phyloP scores from a whole-genome alignment of 2,888 invertebrate species.

The Branchipolynoe longqiensis region DNA sequence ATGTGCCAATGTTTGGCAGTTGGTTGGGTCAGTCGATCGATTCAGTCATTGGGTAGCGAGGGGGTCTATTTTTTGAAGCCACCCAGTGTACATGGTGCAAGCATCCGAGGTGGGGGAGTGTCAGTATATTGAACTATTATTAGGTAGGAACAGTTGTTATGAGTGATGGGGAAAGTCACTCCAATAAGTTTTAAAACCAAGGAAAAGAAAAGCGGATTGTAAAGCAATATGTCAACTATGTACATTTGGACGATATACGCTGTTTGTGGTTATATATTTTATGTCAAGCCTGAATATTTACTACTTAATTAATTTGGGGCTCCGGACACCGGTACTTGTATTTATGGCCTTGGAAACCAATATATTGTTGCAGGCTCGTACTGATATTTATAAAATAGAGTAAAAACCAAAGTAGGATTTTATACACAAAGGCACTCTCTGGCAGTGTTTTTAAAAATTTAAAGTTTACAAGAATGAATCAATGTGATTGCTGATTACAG shows the following conservation, averaged over 20 bases:
- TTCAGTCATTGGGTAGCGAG: slow-evolving; percentile 41
- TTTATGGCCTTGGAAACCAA: slow-evolving; percentile 58
- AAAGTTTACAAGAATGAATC: slow-evolving; percentile 53
- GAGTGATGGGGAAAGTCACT: slow-evolving; percentile 43
- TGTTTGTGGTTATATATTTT: slow-evolving; percentile 62
- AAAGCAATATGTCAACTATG: slow-evolving; percentile 58
- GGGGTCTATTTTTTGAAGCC: slow-evolving; percentile 53
- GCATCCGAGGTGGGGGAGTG: neutral
- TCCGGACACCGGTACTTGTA: slow-evolving; percentile 54
- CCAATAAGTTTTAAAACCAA: slow-evolving; percentile 55
- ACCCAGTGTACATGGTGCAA: neutral
- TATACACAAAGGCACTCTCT: slow-evolving; percentile 60
- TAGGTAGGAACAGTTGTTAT: slow-evolving; percentile 53
- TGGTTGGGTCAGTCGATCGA: slow-evolving; percentile 37
- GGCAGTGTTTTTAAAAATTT: slow-evolving; percentile 58
- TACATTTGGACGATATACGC: slow-evolving; percentile 57
- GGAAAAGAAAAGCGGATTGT: slow-evolving; percentile 47
- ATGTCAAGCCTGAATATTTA: slow-evolving; percentile 59
- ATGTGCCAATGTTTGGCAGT: slow-evolving; percentile 42
- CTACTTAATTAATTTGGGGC: slow-evolving; percentile 61
- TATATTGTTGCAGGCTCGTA: slow-evolving; percentile 53
- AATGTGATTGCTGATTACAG: slow-evolving; percentile 45
- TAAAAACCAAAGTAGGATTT: slow-evolving; percentile 61
- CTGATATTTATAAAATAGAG: slow-evolving; percentile 63
- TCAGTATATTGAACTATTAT: slow-evolving; percentile 57